These are phyloP conservation scores for Neosilurus hyrtlii DNA, from an alignment of 2,797 vertebrate genomes.

Conservation along the genomic window DNA sequence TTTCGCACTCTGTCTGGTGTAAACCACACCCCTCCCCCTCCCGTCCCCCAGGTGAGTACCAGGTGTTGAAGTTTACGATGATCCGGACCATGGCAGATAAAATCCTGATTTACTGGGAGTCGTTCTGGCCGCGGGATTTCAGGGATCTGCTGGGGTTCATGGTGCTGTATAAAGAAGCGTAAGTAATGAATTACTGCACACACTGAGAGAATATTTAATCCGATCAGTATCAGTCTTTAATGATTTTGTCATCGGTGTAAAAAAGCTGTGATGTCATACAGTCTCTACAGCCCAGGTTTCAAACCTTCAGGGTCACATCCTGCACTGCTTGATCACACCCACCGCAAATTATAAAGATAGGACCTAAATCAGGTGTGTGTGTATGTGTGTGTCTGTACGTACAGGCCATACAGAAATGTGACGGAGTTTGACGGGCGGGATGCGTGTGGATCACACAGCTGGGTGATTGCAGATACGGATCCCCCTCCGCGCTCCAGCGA, in stretches of 20 bases:
- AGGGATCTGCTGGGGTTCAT: slow-evolving; percentile 95
- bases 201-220: background rate
- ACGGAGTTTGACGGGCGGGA: slow-evolving; percentile 98
- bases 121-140: slow-evolving; percentile 94
- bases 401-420: slow-evolving; percentile 89
- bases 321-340: too few species aligned
- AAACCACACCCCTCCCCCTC: too few species aligned
- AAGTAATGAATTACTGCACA: slow-evolving; percentile 60
- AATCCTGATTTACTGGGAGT: slow-evolving; percentile 90
- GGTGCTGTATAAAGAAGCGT: slow-evolving; percentile 98
- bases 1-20: background rate
- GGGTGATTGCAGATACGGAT: slow-evolving; percentile 94
- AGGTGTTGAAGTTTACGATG: slow-evolving; percentile 81
- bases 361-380: too few species aligned
- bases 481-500: slow-evolving; percentile 81
- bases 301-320: too few species aligned
- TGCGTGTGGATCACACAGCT: slow-evolving; percentile 95
- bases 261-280: too few species aligned
- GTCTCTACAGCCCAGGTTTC: too few species aligned
- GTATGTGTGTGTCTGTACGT: background rate
- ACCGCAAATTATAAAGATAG: too few species aligned
- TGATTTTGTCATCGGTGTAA: background rate
- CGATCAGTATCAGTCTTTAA: background rate
- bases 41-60: slow-evolving; percentile 84
- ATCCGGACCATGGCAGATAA: slow-evolving; percentile 84